Percentiles rank a stretch among this genome's conserved stretches.
Conservation (phyloP, 2,888 invertebrate species). For the Zhuqinia jingwanae region DNA sequence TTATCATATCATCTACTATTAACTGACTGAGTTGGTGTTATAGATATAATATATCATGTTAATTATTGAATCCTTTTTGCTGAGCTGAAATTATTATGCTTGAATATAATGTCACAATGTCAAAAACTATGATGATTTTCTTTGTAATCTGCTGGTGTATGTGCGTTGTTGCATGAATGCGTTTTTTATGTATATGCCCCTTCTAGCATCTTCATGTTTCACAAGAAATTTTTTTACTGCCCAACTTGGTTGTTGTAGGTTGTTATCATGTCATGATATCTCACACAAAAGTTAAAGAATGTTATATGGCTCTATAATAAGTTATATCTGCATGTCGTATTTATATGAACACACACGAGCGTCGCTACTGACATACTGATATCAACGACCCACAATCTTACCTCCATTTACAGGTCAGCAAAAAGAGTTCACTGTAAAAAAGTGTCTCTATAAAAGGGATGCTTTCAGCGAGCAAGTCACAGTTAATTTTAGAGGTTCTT, state of each 20-base stretch:
- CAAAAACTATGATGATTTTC: conserved; percentile 27
- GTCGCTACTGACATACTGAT: too few species aligned
- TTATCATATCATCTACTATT: background rate
- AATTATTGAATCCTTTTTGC: background rate
- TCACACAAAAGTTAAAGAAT: too few species aligned
- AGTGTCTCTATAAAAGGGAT: conserved; percentile 54
- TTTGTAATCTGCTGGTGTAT: background rate
- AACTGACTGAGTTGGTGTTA: background rate
- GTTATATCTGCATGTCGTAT: background rate
- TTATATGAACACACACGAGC: background rate
- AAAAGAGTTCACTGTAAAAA: background rate
- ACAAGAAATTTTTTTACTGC: too few species aligned
- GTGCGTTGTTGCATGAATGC: background rate
- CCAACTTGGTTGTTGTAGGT: too few species aligned
- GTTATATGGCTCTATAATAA: too few species aligned
- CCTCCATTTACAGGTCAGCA: background rate
- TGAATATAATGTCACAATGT: conserved; percentile 50
- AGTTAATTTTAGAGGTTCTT: conserved; percentile 38
- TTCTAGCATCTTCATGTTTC: background rate
- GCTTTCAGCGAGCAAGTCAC: conserved; percentile 52
- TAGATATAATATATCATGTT: conserved; percentile 18
- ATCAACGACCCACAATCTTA: background rate
- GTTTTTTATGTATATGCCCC: background rate
- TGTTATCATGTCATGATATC: too few species aligned
- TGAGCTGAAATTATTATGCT: conserved; percentile 1